Evolutionary conservation across 2,888 invertebrate species (phyloP), one percentile per base, ranked within the genome.

Genomic region (Xestia ashworthii): DNA sequence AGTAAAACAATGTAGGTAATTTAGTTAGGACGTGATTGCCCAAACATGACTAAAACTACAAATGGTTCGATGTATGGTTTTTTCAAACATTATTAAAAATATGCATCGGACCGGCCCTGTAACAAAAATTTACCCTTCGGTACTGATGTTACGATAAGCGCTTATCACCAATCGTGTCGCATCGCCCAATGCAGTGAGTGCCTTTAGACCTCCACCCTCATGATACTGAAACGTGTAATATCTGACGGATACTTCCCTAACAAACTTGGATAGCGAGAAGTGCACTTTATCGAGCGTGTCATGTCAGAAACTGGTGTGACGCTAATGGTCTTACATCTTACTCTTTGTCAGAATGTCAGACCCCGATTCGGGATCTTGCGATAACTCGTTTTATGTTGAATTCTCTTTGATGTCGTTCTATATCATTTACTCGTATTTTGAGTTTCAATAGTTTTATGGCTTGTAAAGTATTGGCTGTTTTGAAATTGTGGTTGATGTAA

Each of bases 301-400:
- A 55, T 58, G 32, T 80, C 64, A 50, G 44, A 25, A 50, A 58
- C 38, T 38, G 64, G 53, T 14, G 12, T 50, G n/a, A 58, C 55
- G 22, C 48, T 78, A 78, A 78, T 80, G 78, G 73, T 58, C 65
- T 38, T 80, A 58, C 69, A 68, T 78, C 44, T 77, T 53, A 79
- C 44, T 69, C 73, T 80, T 58, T 58, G 80, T 80, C 65, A 50
- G n/a, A 55, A 16, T 46, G 65, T 50, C 65, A 73, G 50, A 65
- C 19, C 4, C 9, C 14, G 41, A 65, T 41, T 38, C 5, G 19
- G 22, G n/a, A 72, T 48, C 8, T 32, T 5, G 32, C 14, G 32
- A 72, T 50, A 71, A 12, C 48, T 80, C 25, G 55, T 80, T 71
- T 80, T 64, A 76, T 65, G 69, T 68, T 46, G 50, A 12, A 53